phyloP scores from a whole-genome alignment of 1,140 invertebrate genomes.

The Drosophila varians region DNA sequence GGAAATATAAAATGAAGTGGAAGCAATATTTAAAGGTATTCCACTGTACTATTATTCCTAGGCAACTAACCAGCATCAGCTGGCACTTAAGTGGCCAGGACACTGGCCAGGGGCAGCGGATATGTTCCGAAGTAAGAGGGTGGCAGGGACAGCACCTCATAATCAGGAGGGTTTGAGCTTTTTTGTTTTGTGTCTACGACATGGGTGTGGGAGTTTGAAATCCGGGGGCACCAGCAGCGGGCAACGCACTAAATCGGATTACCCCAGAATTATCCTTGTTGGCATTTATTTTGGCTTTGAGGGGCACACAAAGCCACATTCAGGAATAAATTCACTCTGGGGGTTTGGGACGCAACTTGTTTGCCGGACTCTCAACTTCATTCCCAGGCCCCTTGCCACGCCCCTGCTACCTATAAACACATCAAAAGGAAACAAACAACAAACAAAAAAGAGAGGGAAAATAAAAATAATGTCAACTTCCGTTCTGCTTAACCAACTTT shows the following conservation, averaged over 20 bases:
- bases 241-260: conserved; percentile 75
- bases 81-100: conserved; percentile 56
- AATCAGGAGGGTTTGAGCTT: conserved; percentile 34
- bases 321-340: conserved; percentile 7
- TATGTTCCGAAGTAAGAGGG: not conserved
- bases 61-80: conserved; percentile 37
- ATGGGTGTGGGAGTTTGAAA: conserved; percentile 2
- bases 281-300: conserved; percentile 71
- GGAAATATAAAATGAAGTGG: not conserved
- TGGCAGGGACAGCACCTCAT: conserved; percentile 9
- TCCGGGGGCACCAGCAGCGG: conserved; percentile 22
- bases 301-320: conserved; percentile 8
- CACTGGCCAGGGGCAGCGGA: conserved; percentile 28
- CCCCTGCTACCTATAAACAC: conserved; percentile 1
- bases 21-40: not conserved
- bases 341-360: conserved; percentile 37
- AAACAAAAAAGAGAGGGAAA: conserved; percentile 28
- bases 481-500: conserved; percentile 61
- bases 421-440: conserved; percentile 22
- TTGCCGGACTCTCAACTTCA: conserved; percentile 41
- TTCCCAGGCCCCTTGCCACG: not conserved
- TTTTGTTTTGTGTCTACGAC: not conserved
- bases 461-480: conserved; percentile 76
- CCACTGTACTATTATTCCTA: conserved; percentile 38
- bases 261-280: conserved; percentile 76